These are phyloP conservation scores for Yponomeuta sedellus DNA, from an alignment of 2,888 invertebrate genomes.

Conservation along the genomic window DNA sequence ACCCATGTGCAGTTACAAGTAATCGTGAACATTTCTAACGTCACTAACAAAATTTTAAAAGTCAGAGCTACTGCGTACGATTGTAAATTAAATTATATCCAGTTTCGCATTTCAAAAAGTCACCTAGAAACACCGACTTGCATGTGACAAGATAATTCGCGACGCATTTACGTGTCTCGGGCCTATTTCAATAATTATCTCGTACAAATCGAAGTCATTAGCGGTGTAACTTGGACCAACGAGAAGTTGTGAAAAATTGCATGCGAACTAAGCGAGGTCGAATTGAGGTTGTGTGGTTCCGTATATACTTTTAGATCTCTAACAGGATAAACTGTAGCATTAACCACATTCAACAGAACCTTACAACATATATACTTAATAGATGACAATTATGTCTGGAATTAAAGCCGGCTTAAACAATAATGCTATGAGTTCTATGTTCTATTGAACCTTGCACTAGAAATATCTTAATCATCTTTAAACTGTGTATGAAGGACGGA, in stretches of 20 bases:
- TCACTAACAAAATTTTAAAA: too few species aligned
- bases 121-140: slow-evolving; percentile 3
- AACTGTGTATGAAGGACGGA: too few species aligned
- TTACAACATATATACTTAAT: too few species aligned
- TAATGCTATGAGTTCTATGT: too few species aligned
- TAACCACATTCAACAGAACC: too few species aligned
- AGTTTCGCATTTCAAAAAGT: background rate
- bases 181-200: slow-evolving; percentile 57
- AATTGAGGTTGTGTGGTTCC: background rate
- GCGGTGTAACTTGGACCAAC: slow-evolving; percentile 17
- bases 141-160: slow-evolving; percentile 11
- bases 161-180: slow-evolving; percentile 34
- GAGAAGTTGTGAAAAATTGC: slow-evolving; percentile 6
- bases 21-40: too few species aligned
- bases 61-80: background rate
- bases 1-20: too few species aligned
- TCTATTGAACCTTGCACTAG: too few species aligned
- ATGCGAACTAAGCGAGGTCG: background rate
- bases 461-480: too few species aligned
- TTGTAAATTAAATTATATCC: background rate
- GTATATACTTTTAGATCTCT: background rate
- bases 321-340: too few species aligned
- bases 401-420: too few species aligned
- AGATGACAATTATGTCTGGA: too few species aligned
- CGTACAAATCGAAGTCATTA: slow-evolving; percentile 35